Conservation (phyloP, 2,113 vertebrate species). For the Entelurus aequoreus region DNA sequence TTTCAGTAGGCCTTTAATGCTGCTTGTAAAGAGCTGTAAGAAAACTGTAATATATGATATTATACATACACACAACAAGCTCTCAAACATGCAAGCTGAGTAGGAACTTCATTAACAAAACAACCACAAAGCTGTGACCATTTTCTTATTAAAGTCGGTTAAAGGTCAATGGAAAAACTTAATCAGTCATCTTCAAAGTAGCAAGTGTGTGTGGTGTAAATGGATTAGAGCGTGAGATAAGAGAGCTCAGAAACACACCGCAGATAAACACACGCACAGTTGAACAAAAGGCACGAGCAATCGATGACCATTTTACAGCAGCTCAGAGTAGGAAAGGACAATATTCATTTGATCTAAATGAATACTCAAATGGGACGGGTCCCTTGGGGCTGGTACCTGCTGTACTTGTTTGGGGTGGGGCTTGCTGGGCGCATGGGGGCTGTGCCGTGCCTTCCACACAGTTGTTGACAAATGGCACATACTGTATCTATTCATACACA, state of each 20-base stretch:
- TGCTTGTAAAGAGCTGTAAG: neutral
- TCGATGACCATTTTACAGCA: constrained; percentile 20
- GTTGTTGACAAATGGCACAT: no score
- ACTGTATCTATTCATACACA: no score
- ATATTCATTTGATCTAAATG: no score
- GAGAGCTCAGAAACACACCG: constrained; percentile 11
- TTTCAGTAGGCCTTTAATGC: no score
- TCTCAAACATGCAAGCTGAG: neutral
- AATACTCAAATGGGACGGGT: no score
- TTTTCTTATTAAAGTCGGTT: constrained; percentile 1
- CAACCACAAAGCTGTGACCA: constrained; percentile 19
- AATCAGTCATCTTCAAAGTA: constrained; percentile 28
- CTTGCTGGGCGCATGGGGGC: no score
- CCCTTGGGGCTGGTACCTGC: no score
- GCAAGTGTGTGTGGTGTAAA: constrained; percentile 8
- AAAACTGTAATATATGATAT: neutral
- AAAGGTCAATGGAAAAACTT: constrained; percentile 16
- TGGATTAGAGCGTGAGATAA: constrained; percentile 30
- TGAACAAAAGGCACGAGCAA: constrained; percentile 8
- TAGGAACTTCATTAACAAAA: neutral
- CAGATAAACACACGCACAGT: constrained; percentile 7
- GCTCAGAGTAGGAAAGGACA: neutral
- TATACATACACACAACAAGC: neutral
- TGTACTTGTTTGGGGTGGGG: no score
- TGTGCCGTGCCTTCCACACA: no score